Conservation (phyloP, 1,140 invertebrate species). For the Drosophila pseudoobscura region DNA sequence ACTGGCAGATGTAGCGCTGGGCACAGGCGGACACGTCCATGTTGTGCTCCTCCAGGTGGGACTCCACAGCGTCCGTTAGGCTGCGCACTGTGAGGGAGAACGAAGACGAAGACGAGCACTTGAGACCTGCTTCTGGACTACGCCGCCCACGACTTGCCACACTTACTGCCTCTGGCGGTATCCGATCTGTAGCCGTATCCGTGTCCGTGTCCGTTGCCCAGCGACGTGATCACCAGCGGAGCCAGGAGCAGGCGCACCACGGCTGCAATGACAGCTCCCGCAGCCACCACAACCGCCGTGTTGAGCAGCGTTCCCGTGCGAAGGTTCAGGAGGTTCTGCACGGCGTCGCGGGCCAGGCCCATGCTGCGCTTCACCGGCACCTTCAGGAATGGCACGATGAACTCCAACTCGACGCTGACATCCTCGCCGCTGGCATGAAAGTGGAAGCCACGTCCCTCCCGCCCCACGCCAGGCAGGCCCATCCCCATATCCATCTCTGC, state of each 20-base stretch:
- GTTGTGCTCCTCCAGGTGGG: conserved; percentile 64
- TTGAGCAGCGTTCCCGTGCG: conserved; percentile 56
- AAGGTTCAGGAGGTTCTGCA: conserved; percentile 60
- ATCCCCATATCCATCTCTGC: neutral
- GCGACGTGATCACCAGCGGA: conserved; percentile 50
- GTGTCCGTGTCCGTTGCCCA: conserved; percentile 41
- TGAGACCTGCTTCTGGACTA: no score
- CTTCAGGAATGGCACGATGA: conserved; percentile 66
- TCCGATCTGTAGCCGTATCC: conserved; percentile 48
- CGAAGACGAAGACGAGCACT: neutral
- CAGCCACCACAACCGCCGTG: conserved; percentile 60
- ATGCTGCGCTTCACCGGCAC: conserved; percentile 65
- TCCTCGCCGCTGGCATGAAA: conserved; percentile 68
- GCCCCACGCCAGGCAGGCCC: conserved; percentile 1
- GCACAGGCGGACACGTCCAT: conserved; percentile 63
- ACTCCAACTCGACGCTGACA: conserved; percentile 73
- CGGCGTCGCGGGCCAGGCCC: conserved; percentile 51
- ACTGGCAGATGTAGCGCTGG: conserved; percentile 65
- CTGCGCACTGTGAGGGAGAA: conserved; percentile 44
- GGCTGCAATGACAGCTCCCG: conserved; percentile 64
- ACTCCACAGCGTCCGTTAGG: conserved; percentile 50
- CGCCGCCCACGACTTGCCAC: neutral
- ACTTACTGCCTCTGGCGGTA: conserved; percentile 52
- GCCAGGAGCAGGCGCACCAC: conserved; percentile 63
- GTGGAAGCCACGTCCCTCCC: conserved; percentile 68